Base-by-base conservation (phyloP, 1,140 invertebrate genomes). In the Triops cancriformis region DNA sequence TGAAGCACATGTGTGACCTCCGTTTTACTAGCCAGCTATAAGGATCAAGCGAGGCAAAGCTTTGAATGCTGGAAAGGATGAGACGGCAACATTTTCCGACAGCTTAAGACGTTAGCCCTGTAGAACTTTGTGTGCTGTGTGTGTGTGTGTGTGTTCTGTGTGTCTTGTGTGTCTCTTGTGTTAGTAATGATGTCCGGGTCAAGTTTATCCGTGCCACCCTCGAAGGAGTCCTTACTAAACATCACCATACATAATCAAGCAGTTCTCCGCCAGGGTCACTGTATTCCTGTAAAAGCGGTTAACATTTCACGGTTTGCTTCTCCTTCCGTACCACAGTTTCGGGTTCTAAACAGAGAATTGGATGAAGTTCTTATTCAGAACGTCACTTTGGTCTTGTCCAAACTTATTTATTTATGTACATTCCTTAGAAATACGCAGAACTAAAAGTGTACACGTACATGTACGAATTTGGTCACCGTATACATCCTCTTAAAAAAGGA, bases 151-250 rank as follows among this genome's bases (percentile, higher is more conserved):
- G 51, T 64, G 10, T 64, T 5, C 18, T 23, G 51, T 64, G 51
- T 37, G 31, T 37, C 7, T 7, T 37, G 51, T 64, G 9, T 64
- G 51, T 64, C 51, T 64, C 18, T 64, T 23, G 51, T 64, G 51
- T 64, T 64, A n/a, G 51, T 64, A 64, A 64, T 64, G 51, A 64
- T 64, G 51, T 64, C 51, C 51, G 51, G 51, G 51, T 64, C 51
- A 64, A 64, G 51, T 64, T 37, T 37, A 37, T 37, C 31, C 31
- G 31, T 37, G 31, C 2, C 31, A 37, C 31, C 31, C 31, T 37
- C 31, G 2, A 37, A 37, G 31, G 7, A 37, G 31, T 37, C 31
- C 18, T 23, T 6, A 14, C 51, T n/a, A n/a, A n/a, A 64, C 51
- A 64, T 14, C 51, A n/a, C 51, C 51, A 64, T 64, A 23, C 51